These are phyloP conservation scores for Ethmia dodecea DNA, from an alignment of 2,888 invertebrate genomes.

Conservation along the genomic window DNA sequence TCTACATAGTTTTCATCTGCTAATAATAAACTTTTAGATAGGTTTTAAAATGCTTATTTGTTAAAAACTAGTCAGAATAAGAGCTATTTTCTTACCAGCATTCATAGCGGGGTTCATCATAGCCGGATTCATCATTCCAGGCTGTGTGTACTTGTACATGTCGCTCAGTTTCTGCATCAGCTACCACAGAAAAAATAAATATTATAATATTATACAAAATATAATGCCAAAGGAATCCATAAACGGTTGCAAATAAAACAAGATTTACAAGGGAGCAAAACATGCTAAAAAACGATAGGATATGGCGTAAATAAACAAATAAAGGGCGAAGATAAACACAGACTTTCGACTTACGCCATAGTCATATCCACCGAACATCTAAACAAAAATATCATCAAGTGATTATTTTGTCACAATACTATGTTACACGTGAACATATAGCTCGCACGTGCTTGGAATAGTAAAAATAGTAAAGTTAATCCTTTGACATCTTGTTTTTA, in stretches of 20 bases:
- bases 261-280: too few species aligned
- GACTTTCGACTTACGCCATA: conserved; percentile 68
- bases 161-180: conserved; percentile 69
- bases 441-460: too few species aligned
- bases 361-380: conserved; percentile 78
- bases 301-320: conserved; percentile 33
- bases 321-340: conserved; percentile 33
- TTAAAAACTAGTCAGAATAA: too few species aligned
- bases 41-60: too few species aligned
- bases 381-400: conserved; percentile 46
- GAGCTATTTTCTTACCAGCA: conserved; percentile 37
- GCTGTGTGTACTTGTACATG: conserved; percentile 58
- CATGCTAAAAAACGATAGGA: conserved; percentile 5
- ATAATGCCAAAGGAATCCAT: too few species aligned
- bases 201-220: too few species aligned
- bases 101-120: conserved; percentile 66
- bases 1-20: too few species aligned
- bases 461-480: too few species aligned
- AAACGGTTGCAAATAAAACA: too few species aligned
- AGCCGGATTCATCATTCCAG: conserved; percentile 56
- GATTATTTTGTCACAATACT: conserved; percentile 20
- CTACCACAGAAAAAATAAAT: conserved; percentile 40
- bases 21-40: too few species aligned
- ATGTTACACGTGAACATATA: too few species aligned
- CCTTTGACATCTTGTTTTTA: too few species aligned